Evolutionary conservation across 2,113 vertebrate species (phyloP).

Genomic region (Anoura caudifer): DNA sequence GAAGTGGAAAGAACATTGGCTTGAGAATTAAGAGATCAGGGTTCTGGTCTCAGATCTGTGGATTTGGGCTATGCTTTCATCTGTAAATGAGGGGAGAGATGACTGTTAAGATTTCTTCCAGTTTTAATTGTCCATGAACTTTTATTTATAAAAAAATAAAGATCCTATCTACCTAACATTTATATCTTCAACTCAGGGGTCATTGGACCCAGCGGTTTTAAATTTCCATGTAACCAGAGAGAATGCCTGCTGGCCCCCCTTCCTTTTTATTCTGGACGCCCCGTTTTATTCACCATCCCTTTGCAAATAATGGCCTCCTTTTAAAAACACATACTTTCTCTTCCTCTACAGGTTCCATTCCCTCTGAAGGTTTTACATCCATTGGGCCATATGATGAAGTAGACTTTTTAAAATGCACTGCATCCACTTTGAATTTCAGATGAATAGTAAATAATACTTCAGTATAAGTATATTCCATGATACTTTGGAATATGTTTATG

Average conservation of each 20-base stretch:
- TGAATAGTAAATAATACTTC: not conserved
- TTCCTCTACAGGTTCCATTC: not conserved
- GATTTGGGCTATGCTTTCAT: conserved; percentile 38
- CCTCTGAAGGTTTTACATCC: not conserved
- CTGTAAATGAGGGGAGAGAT: conserved; percentile 49
- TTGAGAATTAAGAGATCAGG: not conserved
- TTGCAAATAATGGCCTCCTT: not conserved
- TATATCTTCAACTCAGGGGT: conserved; percentile 50
- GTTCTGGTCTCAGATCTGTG: not conserved
- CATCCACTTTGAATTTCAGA: not conserved
- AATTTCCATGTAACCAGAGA: conserved; percentile 36
- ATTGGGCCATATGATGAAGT: not conserved
- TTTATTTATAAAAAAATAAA: conserved; percentile 46
- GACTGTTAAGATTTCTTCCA: conserved; percentile 60
- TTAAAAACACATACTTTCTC: not conserved
- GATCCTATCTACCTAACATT: conserved; percentile 59
- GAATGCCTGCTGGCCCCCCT: not conserved
- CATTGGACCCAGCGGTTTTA: conserved; percentile 42
- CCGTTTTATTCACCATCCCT: not conserved
- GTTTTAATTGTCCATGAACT: conserved; percentile 61
- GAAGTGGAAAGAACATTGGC: conserved; percentile 19
- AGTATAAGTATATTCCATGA: not conserved
- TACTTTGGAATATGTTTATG: not conserved
- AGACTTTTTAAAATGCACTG: not conserved
- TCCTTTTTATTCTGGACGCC: not conserved